phyloP scores from a whole-genome alignment of 2,888 invertebrate species.

The Andrena haemorrhoa region DNA sequence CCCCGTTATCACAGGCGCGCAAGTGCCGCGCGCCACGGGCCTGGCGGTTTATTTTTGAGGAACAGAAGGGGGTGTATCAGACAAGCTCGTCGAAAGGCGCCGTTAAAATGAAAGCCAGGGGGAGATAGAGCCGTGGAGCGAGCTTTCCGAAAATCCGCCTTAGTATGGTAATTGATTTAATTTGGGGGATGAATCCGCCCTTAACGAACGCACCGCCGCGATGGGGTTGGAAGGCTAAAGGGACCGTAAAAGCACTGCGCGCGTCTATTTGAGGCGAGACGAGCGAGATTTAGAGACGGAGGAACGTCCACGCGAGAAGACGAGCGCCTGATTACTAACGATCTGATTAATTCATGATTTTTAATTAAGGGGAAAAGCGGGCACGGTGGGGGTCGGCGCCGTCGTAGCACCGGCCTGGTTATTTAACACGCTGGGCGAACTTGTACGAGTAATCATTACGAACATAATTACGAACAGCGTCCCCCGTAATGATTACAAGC shows the following conservation, averaged over 20 bases:
- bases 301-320: constrained; percentile 74
- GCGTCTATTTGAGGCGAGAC: constrained; percentile 76
- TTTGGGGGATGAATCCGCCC: constrained; percentile 83
- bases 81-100: constrained; percentile 71
- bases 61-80: constrained; percentile 55
- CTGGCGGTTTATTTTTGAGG: constrained; percentile 68
- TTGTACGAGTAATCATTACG: constrained; percentile 61
- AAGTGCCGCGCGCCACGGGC: constrained; percentile 28
- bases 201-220: constrained; percentile 81
- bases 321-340: constrained; percentile 76
- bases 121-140: constrained; percentile 68
- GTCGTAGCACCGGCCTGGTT: constrained; percentile 50
- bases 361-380: constrained; percentile 72
- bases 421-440: constrained; percentile 63
- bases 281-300: constrained; percentile 71
- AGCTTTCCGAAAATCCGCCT: constrained; percentile 81
- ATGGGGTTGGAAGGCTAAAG: constrained; percentile 80
- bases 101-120: constrained; percentile 69
- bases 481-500: constrained; percentile 63
- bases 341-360: constrained; percentile 77
- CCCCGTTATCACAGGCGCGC: constrained; percentile 25
- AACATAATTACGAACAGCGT: constrained; percentile 57
- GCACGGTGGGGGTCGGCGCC: background rate
- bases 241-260: constrained; percentile 80
- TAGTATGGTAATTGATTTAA: constrained; percentile 84